Evolutionary conservation across 2,797 vertebrate species (phyloP).

Genomic region (Craterocephalus amniculus): DNA sequence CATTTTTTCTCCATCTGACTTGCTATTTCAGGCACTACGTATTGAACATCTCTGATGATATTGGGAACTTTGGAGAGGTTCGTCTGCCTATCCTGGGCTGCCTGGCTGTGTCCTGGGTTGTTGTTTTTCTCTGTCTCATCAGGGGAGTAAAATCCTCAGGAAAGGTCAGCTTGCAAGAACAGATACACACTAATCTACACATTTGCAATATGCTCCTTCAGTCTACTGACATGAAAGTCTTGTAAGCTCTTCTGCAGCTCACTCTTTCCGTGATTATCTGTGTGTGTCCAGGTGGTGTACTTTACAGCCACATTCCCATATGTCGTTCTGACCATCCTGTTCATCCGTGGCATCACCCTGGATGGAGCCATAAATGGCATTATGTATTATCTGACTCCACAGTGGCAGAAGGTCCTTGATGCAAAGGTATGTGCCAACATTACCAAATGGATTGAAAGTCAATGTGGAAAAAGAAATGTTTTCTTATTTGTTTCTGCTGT

Average conservation of each 20-base stretch:
- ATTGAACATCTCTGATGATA: constrained; percentile 92
- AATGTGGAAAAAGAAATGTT: background rate
- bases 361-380: constrained; percentile 94
- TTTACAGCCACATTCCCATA: constrained; percentile 99
- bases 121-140: constrained; percentile 98
- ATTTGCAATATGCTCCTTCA: background rate
- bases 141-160: constrained; percentile 97
- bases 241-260: background rate
- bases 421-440: constrained; percentile 88
- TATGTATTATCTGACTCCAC: constrained; percentile 96
- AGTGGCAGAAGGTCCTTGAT: constrained; percentile 97
- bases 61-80: constrained; percentile 94
- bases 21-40: constrained; percentile 87
- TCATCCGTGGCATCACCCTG: constrained; percentile 95
- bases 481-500: background rate
- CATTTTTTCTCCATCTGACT: background rate
- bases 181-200: background rate
- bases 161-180: constrained; percentile 84
- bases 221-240: background rate
- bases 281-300: constrained; percentile 90
- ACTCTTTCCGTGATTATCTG: background rate
- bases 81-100: constrained; percentile 95
- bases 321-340: constrained; percentile 96
- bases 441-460: background rate
- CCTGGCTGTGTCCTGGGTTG: constrained; percentile 92